A percentile compares a stretch with the other conserved stretches of the same genome.
phyloP scores from a whole-genome alignment of 2,888 invertebrate genomes.

The Noctua fimbriata region DNA sequence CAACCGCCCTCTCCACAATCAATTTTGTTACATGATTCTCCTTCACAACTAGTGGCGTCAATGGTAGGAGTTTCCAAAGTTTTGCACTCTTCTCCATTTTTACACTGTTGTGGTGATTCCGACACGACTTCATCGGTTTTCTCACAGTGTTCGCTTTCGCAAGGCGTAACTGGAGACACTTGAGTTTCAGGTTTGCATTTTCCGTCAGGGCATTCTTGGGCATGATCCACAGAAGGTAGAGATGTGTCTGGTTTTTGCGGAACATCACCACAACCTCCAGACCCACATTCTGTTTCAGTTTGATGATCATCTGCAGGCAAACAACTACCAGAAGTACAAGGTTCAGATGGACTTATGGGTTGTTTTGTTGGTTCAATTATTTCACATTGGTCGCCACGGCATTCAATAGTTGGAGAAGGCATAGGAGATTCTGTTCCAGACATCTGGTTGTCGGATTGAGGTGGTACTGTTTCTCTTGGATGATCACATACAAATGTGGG shows the following conservation, averaged over 20 bases:
- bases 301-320: conserved; percentile 54
- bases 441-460: conserved; percentile 88
- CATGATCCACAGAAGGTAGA: conserved; percentile 49
- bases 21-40: conserved; percentile 54
- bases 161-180: conserved; percentile 64
- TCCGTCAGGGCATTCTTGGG: conserved; percentile 62
- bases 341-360: conserved; percentile 54
- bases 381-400: conserved; percentile 80
- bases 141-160: conserved; percentile 71
- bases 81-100: conserved; percentile 59
- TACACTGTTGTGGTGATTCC: conserved; percentile 52
- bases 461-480: conserved; percentile 85
- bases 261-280: conserved; percentile 68
- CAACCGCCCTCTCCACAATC: conserved; percentile 53
- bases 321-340: conserved; percentile 71
- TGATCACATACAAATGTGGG: conserved; percentile 93
- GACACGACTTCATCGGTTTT: conserved; percentile 30
- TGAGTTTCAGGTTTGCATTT: conserved; percentile 61
- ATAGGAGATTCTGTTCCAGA: conserved; percentile 84
- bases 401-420: conserved; percentile 73
- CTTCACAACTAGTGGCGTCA: conserved; percentile 50
- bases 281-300: conserved; percentile 68
- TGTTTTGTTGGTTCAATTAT: conserved; percentile 71
- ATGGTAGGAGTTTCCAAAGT: conserved; percentile 49
- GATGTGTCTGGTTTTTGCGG: conserved; percentile 50